A percentile compares a stretch with the other conserved stretches of the same genome.
phyloP scores from a whole-genome alignment of 2,113 vertebrate species.

The Silurus asotus region DNA sequence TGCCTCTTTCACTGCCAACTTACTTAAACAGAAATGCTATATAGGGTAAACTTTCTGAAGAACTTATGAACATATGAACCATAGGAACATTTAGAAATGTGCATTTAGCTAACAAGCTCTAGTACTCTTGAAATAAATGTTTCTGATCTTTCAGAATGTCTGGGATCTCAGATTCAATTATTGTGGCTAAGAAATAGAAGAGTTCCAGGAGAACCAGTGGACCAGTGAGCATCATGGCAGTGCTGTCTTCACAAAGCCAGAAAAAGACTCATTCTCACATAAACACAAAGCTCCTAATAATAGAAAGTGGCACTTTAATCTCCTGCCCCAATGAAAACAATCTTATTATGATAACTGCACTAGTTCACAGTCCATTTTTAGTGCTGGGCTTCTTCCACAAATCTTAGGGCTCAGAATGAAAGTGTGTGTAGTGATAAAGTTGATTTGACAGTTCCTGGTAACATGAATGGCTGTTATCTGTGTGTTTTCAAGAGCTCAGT shows the following conservation, averaged over 20 bases:
- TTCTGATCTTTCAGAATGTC: constrained; percentile 48
- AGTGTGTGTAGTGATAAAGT: not conserved
- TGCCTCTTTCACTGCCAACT: constrained; percentile 49
- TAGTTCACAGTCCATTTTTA: not conserved
- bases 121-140: constrained; percentile 24
- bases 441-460: not conserved
- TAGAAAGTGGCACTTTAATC: not conserved
- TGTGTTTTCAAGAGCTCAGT: not conserved
- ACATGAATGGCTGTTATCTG: not conserved
- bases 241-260: constrained; percentile 51
- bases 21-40: constrained; percentile 33
- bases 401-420: not conserved
- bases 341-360: not conserved
- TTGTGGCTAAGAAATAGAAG: constrained; percentile 40
- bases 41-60: not conserved
- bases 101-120: not conserved
- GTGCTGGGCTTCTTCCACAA: not conserved
- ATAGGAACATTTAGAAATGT: not conserved
- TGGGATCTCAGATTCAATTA: constrained; percentile 29
- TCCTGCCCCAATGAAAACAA: not conserved
- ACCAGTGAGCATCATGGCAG: constrained; percentile 53
- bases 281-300: not conserved
- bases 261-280: constrained; percentile 36
- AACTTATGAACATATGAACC: not conserved
- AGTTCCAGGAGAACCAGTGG: constrained; percentile 40